Conservation (phyloP, 2,888 invertebrate genomes). For the Cacoxenus indagator region DNA sequence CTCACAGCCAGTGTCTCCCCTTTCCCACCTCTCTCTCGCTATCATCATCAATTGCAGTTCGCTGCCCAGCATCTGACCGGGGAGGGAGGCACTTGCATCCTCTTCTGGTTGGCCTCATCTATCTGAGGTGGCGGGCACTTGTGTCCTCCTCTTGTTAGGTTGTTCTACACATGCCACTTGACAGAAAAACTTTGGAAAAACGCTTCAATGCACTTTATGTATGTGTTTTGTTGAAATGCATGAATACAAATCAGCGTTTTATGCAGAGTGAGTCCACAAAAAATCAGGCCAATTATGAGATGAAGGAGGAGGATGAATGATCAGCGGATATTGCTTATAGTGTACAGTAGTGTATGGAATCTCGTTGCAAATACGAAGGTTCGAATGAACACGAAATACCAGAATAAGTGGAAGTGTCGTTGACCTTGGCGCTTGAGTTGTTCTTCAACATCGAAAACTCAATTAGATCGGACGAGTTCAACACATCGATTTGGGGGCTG, state of each 20-base stretch:
- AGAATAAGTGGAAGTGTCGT: conserved; percentile 37
- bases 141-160: conserved; percentile 37
- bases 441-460: conserved; percentile 61
- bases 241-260: conserved; percentile 13
- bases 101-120: conserved; percentile 32
- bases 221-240: not conserved
- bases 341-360: not conserved
- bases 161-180: conserved; percentile 50
- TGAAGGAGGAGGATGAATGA: not conserved
- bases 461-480: conserved; percentile 42
- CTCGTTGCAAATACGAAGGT: not conserved
- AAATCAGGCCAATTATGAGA: conserved; percentile 46
- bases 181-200: conserved; percentile 22
- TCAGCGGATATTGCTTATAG: no score
- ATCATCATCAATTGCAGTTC: not conserved
- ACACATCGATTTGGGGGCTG: conserved; percentile 25
- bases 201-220: conserved; percentile 1
- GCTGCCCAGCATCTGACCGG: not conserved
- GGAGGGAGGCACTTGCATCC: conserved; percentile 16
- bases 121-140: not conserved
- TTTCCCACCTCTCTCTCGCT: not conserved
- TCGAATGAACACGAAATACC: not conserved
- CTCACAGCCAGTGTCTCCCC: not conserved
- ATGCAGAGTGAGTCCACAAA: not conserved
- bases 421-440: conserved; percentile 39